Evolutionary conservation across 1,140 invertebrate species (phyloP).

Genomic region (Hylaeus anthracinus): DNA sequence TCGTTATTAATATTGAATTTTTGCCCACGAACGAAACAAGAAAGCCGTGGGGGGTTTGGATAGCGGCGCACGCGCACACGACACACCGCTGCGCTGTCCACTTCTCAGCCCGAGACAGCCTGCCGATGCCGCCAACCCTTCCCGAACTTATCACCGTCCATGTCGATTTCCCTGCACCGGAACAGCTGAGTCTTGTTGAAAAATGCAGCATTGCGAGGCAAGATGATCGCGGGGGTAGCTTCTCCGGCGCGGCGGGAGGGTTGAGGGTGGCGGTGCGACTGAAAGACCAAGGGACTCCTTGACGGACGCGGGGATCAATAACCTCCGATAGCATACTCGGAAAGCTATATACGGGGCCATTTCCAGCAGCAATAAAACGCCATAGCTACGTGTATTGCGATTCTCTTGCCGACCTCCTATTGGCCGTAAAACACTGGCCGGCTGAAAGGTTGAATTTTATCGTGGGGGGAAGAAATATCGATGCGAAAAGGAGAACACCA

Average conservation of each 20-base stretch:
- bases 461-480: conserved; percentile 75
- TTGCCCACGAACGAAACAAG: conserved; percentile 53
- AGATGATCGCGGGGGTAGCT: conserved; percentile 31
- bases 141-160: background rate
- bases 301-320: conserved; percentile 81
- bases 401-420: conserved; percentile 77
- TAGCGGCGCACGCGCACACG: conserved; percentile 33
- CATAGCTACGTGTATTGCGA: conserved; percentile 79
- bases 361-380: conserved; percentile 80
- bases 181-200: conserved; percentile 28
- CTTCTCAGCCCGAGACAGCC: background rate
- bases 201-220: conserved; percentile 12
- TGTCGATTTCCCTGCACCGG: background rate
- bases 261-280: conserved; percentile 40
- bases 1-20: conserved; percentile 79
- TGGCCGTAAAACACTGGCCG: conserved; percentile 79
- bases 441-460: conserved; percentile 80
- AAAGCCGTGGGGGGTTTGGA: conserved; percentile 2
- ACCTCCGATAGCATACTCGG: conserved; percentile 80
- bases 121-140: background rate
- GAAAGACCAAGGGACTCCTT: conserved; percentile 72
- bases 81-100: conserved; percentile 7
- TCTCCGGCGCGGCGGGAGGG: background rate
- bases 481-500: conserved; percentile 71
- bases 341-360: conserved; percentile 78